A percentile compares a stretch with the other conserved stretches of the same genome.
Evolutionary conservation across 2,888 invertebrate species (phyloP).

Genomic region (Vannuccia rotundouncinata): DNA sequence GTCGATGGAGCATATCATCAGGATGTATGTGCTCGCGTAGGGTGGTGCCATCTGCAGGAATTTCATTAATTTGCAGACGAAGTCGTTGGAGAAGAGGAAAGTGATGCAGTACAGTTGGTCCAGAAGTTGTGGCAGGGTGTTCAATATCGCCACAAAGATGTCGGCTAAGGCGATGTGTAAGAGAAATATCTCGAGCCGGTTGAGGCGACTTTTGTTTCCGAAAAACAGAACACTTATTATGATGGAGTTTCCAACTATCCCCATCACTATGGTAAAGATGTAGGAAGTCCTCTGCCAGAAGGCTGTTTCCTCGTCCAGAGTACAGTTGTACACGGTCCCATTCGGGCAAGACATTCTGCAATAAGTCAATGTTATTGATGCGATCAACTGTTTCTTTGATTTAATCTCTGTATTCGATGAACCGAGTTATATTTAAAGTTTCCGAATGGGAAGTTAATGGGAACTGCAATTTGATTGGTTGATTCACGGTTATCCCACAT

Average conservation of each 20-base stretch:
- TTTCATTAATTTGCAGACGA: neutral
- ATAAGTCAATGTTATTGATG: too few relatives aligned
- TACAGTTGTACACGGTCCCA: neutral
- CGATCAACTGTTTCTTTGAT: too few relatives aligned
- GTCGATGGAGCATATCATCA: neutral
- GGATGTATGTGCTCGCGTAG: neutral
- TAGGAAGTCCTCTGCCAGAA: neutral
- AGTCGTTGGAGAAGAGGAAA: neutral
- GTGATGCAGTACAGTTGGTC: neutral
- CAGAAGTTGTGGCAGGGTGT: neutral
- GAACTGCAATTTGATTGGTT: too few relatives aligned
- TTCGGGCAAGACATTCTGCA: neutral
- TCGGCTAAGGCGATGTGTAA: neutral
- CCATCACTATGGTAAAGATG: neutral
- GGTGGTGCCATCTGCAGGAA: neutral
- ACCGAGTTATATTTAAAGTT: too few relatives aligned
- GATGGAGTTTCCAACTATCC: neutral
- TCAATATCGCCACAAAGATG: neutral
- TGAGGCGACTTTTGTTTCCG: neutral
- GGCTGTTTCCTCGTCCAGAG: neutral
- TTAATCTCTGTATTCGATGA: too few relatives aligned
- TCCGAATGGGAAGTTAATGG: too few relatives aligned
- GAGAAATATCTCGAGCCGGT: neutral
- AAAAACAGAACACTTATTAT: neutral
- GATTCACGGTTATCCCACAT: too few relatives aligned